Conservation (phyloP, 23 tunicate genomes). For the Botrylloides violaceus region DNA sequence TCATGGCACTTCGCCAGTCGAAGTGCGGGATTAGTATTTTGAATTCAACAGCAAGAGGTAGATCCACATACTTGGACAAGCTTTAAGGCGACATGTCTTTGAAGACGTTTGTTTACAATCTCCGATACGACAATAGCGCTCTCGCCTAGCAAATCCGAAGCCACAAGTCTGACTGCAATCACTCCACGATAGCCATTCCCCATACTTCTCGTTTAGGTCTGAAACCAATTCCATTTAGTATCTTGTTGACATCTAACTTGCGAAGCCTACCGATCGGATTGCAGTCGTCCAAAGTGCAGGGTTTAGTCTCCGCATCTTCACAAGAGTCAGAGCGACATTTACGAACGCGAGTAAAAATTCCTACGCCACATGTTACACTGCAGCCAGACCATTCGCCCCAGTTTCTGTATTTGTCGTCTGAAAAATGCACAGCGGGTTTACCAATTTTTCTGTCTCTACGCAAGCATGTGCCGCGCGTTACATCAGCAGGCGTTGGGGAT, state of each 20-base stretch:
- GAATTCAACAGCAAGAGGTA: too few species aligned
- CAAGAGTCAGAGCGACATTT: not conserved
- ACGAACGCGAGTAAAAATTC: not conserved
- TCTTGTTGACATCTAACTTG: not conserved
- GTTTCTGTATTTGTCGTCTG: conserved; percentile 14
- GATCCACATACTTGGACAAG: conserved; percentile 14
- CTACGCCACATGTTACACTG: conserved; percentile 9
- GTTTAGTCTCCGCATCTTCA: not conserved
- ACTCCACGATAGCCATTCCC: conserved; percentile 10
- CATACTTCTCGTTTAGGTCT: not conserved
- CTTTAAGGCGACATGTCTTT: not conserved
- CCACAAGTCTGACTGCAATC: conserved; percentile 20
- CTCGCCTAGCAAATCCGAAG: not conserved
- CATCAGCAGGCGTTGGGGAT: too few species aligned
- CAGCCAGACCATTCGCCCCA: conserved; percentile 16
- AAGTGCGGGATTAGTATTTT: too few species aligned
- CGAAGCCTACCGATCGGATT: not conserved
- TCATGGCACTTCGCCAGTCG: too few species aligned
- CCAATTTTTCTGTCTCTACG: too few species aligned
- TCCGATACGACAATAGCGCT: conserved; percentile 10
- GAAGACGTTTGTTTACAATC: conserved; percentile 15
- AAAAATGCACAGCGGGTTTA: too few species aligned
- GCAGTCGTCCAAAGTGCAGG: conserved; percentile 1
- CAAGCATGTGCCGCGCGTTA: too few species aligned
- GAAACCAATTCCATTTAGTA: not conserved